Conservation (phyloP, 2,797 vertebrate species). For the Pseudochirops cupreus region DNA sequence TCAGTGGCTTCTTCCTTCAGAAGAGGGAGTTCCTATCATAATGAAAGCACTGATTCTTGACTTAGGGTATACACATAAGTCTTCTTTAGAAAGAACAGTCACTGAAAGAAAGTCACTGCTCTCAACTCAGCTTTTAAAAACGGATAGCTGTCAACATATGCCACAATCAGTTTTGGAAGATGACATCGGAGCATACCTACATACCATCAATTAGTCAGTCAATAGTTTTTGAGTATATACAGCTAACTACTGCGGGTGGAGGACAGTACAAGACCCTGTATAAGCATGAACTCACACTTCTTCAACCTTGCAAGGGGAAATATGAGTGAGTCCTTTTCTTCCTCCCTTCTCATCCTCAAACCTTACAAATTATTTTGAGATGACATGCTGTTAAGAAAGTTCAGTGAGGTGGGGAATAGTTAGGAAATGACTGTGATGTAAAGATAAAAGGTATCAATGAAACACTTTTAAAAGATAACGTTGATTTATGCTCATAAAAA, state of each 20-base stretch:
- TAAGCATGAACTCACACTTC: background rate
- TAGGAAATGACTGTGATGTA: background rate
- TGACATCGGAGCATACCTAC: background rate
- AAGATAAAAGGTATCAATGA: background rate
- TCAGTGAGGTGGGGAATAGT: background rate
- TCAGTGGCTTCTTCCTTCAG: background rate
- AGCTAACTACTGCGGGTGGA: background rate
- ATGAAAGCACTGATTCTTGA: background rate
- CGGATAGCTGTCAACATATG: background rate
- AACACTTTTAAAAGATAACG: background rate
- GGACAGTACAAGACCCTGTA: background rate
- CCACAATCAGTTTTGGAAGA: background rate
- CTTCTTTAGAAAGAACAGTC: slow-evolving; percentile 6
- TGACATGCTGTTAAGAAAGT: background rate
- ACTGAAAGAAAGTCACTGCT: background rate
- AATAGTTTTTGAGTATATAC: background rate
- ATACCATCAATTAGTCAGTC: background rate
- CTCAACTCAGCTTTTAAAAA: slow-evolving; percentile 2
- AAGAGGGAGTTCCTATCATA: background rate
- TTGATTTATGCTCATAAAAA: slow-evolving; percentile 8
- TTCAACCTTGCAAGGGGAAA: background rate
- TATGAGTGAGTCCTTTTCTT: background rate
- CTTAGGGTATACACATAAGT: background rate
- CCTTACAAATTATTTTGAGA: background rate
- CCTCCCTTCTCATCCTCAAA: background rate